Percentiles rank a stretch among this genome's conserved stretches.
These are phyloP conservation scores for Myanophis thanlyinensis DNA, from an alignment of 2,113 vertebrate species.

Conservation along the genomic window DNA sequence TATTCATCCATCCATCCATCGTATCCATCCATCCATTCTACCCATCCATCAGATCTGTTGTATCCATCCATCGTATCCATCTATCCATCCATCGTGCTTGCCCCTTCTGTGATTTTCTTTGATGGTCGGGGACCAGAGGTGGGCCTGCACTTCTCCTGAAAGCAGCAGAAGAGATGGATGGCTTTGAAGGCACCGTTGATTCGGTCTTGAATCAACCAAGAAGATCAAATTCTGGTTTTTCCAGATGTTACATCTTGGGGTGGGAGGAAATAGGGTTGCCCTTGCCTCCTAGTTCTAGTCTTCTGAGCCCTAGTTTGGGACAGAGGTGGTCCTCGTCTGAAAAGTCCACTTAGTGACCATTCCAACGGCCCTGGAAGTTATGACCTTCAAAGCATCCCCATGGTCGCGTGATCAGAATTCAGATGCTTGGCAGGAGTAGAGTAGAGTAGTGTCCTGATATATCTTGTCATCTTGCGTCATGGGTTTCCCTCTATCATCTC, in stretches of 20 bases:
- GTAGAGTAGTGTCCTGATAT: too few species aligned
- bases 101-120: neutral
- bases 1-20: too few species aligned
- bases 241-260: constrained; percentile 5
- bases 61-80: too few species aligned
- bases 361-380: neutral
- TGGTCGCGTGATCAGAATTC: too few species aligned
- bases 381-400: too few species aligned
- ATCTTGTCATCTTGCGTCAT: neutral
- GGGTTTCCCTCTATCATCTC: neutral
- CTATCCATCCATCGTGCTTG: neutral
- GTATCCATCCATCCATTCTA: too few species aligned
- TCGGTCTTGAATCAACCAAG: neutral
- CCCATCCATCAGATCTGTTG: too few species aligned
- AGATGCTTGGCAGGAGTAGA: too few species aligned
- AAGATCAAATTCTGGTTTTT: neutral
- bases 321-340: too few species aligned
- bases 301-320: neutral
- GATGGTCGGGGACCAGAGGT: neutral
- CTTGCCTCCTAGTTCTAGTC: neutral
- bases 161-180: neutral
- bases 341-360: too few species aligned
- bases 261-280: neutral
- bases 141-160: neutral
- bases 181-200: neutral